Evolutionary conservation across 2,797 vertebrate genomes (phyloP), one percentile per base, ranked within the genome.

Genomic region (Botia almorhae): DNA sequence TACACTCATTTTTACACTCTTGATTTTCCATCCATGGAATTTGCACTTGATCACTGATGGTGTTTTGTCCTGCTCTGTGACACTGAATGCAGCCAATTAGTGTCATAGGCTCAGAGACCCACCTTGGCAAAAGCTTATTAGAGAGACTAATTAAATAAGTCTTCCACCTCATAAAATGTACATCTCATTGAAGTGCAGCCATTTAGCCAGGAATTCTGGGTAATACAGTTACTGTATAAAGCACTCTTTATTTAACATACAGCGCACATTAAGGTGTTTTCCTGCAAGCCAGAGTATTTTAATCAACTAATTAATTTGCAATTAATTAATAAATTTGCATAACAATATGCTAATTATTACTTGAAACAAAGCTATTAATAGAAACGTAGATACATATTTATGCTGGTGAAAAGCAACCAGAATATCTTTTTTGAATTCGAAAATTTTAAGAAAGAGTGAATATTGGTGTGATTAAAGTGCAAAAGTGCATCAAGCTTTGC

Each of bases 51-150:
- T 95, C 93, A 93, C 90, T 92, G 92, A 92, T 92, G 92, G 93
- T 94, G 93, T 95, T 95, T 95, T 94, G 93, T 95, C 92, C 93
- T 90, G 90, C 89, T 88, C 92, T 94, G 91, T 92, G 91, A 92
- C 94, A 93, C 92, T 94, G 94, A 90, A 92, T 91, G 92, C 93
- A 94, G 92, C 94, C 94, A 95, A 95, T 95, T 95, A 95, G 93
- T 92, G 91, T 93, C 94, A 93, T 92, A 93, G 91, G 90, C 91
- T 93, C 89, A 93, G 93, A 94, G 91, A 90, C 91, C 93, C 92
- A 94, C 93, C 94, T 93, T 94, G 93, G 93, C 91, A 93, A 94
- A 94, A 94, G 80, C 92, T 94, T 94, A 95, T 94, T 94, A 94
- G 93, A 91, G 87, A 87, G 88, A 91, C 90, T 93, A 95, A 95